Conservation (phyloP, 2,888 invertebrate species). For the Chymomyza procnemis region DNA sequence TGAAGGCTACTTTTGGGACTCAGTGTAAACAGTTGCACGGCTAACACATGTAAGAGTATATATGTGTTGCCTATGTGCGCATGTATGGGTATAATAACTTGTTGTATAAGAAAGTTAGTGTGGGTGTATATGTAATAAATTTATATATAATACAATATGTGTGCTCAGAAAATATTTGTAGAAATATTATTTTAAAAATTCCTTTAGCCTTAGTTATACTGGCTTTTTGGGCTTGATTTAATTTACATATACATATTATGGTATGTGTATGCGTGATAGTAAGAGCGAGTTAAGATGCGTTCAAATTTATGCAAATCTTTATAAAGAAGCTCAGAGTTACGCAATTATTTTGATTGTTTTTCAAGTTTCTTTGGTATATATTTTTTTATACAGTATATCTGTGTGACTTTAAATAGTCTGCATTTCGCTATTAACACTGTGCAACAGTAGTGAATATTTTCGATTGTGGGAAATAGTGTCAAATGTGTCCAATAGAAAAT, state of each 20-base stretch:
- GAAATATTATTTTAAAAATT: conserved; percentile 26
- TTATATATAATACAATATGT: conserved; percentile 57
- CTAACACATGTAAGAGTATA: conserved; percentile 19
- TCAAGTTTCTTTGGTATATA: conserved; percentile 5
- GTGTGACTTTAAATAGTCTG: neutral
- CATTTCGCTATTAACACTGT: neutral
- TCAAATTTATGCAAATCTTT: conserved; percentile 12
- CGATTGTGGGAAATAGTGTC: too few species aligned
- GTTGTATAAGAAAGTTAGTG: conserved; percentile 4
- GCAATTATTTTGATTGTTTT: conserved; percentile 67
- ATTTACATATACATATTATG: conserved; percentile 22
- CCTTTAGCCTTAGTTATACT: conserved; percentile 67
- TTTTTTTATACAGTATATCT: conserved; percentile 8
- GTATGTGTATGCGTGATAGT: conserved; percentile 16
- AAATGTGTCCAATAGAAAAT: too few species aligned
- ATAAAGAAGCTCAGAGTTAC: conserved; percentile 66
- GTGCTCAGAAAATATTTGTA: conserved; percentile 73
- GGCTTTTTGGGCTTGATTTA: conserved; percentile 66
- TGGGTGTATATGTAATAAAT: conserved; percentile 44
- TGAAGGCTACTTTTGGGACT: conserved; percentile 59
- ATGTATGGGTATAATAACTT: conserved; percentile 8
- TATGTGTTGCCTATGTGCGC: conserved; percentile 28
- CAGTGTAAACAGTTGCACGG: conserved; percentile 36
- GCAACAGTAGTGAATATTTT: too few species aligned
- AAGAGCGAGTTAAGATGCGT: neutral